Conservation (phyloP, 2,888 invertebrate species). For the Blera fallax region DNA sequence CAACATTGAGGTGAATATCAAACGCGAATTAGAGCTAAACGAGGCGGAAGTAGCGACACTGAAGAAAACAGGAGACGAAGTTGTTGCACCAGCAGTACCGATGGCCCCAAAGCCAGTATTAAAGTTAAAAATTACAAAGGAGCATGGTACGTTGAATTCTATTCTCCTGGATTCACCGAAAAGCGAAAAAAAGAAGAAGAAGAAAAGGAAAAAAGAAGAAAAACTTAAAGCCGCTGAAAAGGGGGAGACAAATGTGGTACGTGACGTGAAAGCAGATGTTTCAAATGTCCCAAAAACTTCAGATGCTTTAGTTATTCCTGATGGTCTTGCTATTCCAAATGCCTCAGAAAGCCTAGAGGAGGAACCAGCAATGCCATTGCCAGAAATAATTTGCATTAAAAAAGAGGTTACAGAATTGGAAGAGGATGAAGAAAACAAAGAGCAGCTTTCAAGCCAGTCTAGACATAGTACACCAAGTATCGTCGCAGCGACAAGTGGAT, state of each 20-base stretch:
- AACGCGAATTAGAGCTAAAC: conserved; percentile 74
- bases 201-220: conserved; percentile 78
- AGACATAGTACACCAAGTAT: conserved; percentile 48
- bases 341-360: not conserved
- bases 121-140: conserved; percentile 81
- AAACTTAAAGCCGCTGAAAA: conserved; percentile 64
- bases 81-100: conserved; percentile 13
- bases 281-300: not conserved
- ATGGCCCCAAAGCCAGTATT: conserved; percentile 75
- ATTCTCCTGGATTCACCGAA: conserved; percentile 77
- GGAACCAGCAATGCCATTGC: conserved; percentile 47
- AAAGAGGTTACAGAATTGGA: conserved; percentile 74
- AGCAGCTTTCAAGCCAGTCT: conserved; percentile 5
- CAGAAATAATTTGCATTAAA: conserved; percentile 75
- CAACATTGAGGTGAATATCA: conserved; percentile 73
- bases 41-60: conserved; percentile 33
- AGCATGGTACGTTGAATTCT: conserved; percentile 80
- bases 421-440: conserved; percentile 62
- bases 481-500: conserved; percentile 57
- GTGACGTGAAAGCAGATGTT: conserved; percentile 2
- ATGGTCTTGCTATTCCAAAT: not conserved
- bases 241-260: conserved; percentile 46
- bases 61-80: conserved; percentile 4
- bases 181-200: conserved; percentile 77
- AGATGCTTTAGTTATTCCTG: not conserved